phyloP scores from a whole-genome alignment of 2,888 invertebrate genomes.

The Camponotus fellah region DNA sequence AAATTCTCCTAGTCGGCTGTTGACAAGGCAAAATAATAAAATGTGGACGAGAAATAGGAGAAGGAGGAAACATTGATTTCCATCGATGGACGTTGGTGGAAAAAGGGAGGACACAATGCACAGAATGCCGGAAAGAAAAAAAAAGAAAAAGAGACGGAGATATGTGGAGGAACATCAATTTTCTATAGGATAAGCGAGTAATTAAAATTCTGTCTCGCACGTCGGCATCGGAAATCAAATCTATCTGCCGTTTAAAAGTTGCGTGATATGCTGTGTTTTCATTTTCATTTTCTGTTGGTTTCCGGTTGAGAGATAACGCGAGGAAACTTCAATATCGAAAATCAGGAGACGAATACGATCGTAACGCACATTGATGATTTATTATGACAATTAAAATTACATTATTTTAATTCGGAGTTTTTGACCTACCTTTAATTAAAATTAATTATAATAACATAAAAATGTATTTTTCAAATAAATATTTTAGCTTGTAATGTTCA shows the following conservation, averaged over 20 bases:
- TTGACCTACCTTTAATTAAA: background rate
- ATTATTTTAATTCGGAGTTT: conserved; percentile 11
- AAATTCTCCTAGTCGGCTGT: conserved; percentile 20
- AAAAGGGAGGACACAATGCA: conserved; percentile 43
- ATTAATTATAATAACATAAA: background rate
- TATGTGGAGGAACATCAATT: conserved; percentile 43
- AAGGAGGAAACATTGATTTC: conserved; percentile 56
- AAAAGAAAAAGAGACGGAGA: conserved; percentile 9
- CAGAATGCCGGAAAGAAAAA: background rate
- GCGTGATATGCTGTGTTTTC: conserved; percentile 33
- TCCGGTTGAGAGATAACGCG: background rate
- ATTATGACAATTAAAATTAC: conserved; percentile 13
- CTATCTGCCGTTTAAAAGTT: conserved; percentile 32
- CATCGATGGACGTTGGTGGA: conserved; percentile 21
- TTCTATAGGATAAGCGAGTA: conserved; percentile 40
- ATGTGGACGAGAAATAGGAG: background rate
- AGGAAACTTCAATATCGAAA: background rate
- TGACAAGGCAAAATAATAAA: conserved; percentile 64
- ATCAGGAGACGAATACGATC: background rate
- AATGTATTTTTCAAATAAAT: background rate
- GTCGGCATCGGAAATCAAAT: conserved; percentile 52
- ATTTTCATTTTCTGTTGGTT: conserved; percentile 6
- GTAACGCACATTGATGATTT: background rate
- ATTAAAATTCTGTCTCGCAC: conserved; percentile 57
- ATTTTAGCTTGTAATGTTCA: background rate